Evolutionary conservation across 2,888 invertebrate genomes (phyloP).

Genomic region (Entomobrya proxima): DNA sequence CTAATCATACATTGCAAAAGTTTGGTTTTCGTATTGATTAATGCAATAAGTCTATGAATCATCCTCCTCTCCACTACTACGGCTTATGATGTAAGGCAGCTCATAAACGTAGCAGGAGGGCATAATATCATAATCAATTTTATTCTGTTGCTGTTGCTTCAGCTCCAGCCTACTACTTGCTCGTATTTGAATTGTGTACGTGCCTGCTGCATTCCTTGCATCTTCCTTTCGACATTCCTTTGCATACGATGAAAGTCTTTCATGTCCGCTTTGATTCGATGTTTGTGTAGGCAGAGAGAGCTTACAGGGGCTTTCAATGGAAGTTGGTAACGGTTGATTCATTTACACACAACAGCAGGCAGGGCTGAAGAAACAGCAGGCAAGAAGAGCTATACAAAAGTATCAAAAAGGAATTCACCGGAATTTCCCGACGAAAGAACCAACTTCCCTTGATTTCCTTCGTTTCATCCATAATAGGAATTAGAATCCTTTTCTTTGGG

Average conservation of each 20-base stretch:
- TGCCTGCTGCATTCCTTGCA: not conserved
- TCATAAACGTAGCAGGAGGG: not conserved
- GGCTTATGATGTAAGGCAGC: not conserved
- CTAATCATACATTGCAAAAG: not conserved
- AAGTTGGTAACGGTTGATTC: not conserved
- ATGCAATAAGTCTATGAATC: slow-evolving; percentile 1
- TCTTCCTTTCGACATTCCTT: not conserved
- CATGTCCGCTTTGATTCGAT: not conserved
- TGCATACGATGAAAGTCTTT: not conserved
- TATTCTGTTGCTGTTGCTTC: not conserved
- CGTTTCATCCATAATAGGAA: slow-evolving; percentile 9
- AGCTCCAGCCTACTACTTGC: not conserved
- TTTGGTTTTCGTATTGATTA: not conserved
- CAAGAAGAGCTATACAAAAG: not conserved
- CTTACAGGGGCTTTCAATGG: not conserved
- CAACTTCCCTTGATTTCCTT: slow-evolving; percentile 3
- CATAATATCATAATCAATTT: not conserved
- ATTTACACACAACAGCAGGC: no score
- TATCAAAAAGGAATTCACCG: slow-evolving; percentile 20
- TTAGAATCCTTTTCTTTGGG: slow-evolving; percentile 5
- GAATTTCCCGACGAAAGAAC: slow-evolving; percentile 12
- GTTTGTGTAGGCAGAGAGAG: not conserved
- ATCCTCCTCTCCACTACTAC: not conserved
- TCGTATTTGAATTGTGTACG: not conserved
- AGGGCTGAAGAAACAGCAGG: no score